phyloP scores from a whole-genome alignment of 1,140 invertebrate species.

The Calliopsis andreniformis region DNA sequence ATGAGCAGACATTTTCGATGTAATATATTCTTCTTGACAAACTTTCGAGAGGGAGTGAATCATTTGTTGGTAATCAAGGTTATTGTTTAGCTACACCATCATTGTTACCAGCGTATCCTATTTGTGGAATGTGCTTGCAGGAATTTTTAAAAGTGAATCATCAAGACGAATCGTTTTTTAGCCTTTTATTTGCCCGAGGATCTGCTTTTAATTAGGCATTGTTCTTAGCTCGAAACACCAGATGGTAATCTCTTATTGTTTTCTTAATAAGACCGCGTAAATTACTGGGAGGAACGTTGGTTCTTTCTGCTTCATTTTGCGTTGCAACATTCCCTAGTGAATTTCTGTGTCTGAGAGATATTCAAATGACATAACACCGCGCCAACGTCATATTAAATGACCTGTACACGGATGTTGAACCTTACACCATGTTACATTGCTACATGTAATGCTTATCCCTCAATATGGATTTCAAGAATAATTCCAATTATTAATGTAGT shows the following conservation, averaged over 20 bases:
- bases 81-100: not conserved
- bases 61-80: not conserved
- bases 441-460: not conserved
- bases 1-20: not conserved
- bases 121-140: not conserved
- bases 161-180: not conserved
- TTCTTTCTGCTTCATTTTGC: constrained; percentile 11
- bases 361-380: constrained; percentile 32
- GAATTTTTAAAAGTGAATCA: not conserved
- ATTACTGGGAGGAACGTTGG: not conserved
- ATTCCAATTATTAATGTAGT: too few species aligned
- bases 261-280: not conserved
- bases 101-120: too few species aligned
- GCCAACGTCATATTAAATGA: constrained; percentile 30
- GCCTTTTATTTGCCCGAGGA: not conserved
- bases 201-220: not conserved
- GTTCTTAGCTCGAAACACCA: not conserved
- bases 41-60: not conserved
- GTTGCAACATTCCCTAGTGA: not conserved
- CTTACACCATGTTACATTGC: constrained; percentile 26
- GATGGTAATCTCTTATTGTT: not conserved
- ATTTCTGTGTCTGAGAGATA: not conserved
- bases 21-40: not conserved
- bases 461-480: not conserved
- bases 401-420: constrained; percentile 16